A percentile compares a stretch with the other conserved stretches of the same genome.
phyloP scores from a whole-genome alignment of 2,797 vertebrate species.

The Cynopterus sphinx region DNA sequence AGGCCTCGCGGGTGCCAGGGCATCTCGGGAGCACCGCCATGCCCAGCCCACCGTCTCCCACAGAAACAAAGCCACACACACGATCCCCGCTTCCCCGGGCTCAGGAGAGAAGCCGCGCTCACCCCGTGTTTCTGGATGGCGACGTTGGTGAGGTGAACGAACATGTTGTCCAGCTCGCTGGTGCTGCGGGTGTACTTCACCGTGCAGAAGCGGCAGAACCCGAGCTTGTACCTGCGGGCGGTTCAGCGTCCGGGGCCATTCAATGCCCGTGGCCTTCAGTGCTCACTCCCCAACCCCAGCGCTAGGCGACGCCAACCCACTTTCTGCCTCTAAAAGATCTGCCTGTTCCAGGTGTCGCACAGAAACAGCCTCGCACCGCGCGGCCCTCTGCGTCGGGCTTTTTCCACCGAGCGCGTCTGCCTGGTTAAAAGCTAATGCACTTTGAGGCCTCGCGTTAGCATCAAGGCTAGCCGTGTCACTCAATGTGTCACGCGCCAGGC shows the following conservation, averaged over 20 bases:
- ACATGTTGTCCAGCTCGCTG: slow-evolving; percentile 99
- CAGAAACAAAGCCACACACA: neutral
- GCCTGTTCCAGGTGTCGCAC: rapidly evolving
- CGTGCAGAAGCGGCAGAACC: slow-evolving; percentile 99
- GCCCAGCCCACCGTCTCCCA: neutral
- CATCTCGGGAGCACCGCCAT: rapidly evolving
- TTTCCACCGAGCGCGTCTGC: neutral
- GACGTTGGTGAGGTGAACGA: slow-evolving; percentile 98
- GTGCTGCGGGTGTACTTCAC: slow-evolving; percentile 98
- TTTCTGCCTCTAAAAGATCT: neutral
- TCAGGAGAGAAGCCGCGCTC: slow-evolving; percentile 40
- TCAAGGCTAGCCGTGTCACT: rapidly evolving
- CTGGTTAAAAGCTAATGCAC: too few relatives aligned
- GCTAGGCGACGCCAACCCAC: rapidly evolving
- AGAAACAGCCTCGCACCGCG: rapidly evolving
- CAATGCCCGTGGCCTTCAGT: rapidly evolving
- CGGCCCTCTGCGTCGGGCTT: neutral
- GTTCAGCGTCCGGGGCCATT: rapidly evolving
- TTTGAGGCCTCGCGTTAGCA: neutral
- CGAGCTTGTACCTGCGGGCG: slow-evolving; percentile 94
- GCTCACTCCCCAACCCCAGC: neutral
- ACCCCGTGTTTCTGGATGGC: slow-evolving; percentile 99
- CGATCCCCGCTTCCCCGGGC: rapidly evolving
- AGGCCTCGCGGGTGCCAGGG: rapidly evolving
- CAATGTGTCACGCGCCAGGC: rapidly evolving